Evolutionary conservation across 1,140 invertebrate species (phyloP), one percentile per base, ranked within the genome.

Genomic region (Euura saliciscinereae): DNA sequence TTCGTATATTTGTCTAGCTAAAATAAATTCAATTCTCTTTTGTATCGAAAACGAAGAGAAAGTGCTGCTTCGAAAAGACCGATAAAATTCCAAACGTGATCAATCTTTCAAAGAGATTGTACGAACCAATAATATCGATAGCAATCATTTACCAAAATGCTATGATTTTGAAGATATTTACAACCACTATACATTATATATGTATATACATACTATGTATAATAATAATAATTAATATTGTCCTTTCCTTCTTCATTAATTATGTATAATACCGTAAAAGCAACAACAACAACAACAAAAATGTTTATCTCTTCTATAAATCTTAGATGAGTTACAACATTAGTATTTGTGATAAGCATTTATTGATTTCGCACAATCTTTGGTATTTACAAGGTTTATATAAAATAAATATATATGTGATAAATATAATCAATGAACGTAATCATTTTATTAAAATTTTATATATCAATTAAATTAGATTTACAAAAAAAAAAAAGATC

Each of bases 311-410:
- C 51, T 59, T 59, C 51, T 59, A 6, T 59, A 59, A 6, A 11
- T 51, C 2, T 51, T 59, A 59, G 10, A n/a, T 59, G 5, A 59
- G 13, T 59, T 59, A 59, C 10, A 59, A 11, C 6, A 59, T 59
- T 59, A 59, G 51, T 6, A 59, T 59, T 59, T 59, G 51, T 59
- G 51, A 59, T 59, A 59, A 59, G 51, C 51, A 59, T 59, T 59
- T 59, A 59, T 59, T 59, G 51, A 59, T 59, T 59, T 59, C 51
- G 51, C 51, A 59, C 51, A 59, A 59, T 59, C 51, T 59, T 59
- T 59, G 3, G 51, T 59, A 59, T 59, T 59, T 59, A 59, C 51
- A 59, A 59, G 51, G 51, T 59, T 59, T 59, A 11, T 59, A 59
- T 59, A 6, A 11, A 59, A 59, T 11, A 59, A 11, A 59, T 11